Evolutionary conservation across 2,113 vertebrate species (phyloP).

Genomic region (Rhombomys opimus): DNA sequence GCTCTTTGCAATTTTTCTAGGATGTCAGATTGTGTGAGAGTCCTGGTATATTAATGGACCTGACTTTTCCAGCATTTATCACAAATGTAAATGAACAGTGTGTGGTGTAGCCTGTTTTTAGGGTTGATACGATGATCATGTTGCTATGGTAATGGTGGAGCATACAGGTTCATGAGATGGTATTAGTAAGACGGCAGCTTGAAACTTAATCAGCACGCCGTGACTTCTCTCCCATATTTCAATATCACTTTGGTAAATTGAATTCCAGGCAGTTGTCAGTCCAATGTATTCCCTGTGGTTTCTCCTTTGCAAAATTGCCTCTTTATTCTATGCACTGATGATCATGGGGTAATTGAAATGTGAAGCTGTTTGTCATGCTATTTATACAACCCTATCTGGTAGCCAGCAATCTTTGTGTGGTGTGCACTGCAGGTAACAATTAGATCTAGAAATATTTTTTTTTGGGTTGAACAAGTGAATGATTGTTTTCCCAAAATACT

Average conservation of each 20-base stretch:
- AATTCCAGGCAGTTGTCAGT: constrained; percentile 88
- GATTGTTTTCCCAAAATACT: constrained; percentile 56
- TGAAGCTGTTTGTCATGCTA: constrained; percentile 82
- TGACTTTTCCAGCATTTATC: constrained; percentile 76
- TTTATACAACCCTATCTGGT: constrained; percentile 78
- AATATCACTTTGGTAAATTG: constrained; percentile 87
- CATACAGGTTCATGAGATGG: constrained; percentile 82
- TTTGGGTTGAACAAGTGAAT: constrained; percentile 59
- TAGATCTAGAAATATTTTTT: constrained; percentile 77
- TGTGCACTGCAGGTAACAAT: constrained; percentile 72
- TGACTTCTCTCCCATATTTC: constrained; percentile 84
- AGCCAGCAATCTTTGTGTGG: constrained; percentile 74
- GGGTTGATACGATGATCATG: constrained; percentile 82
- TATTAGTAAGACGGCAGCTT: constrained; percentile 84
- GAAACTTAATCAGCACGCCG: constrained; percentile 86
- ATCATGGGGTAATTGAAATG: constrained; percentile 84
- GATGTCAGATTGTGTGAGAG: constrained; percentile 53
- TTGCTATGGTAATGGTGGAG: constrained; percentile 86
- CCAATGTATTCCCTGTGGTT: constrained; percentile 83
- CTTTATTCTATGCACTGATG: constrained; percentile 85
- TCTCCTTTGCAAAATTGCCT: constrained; percentile 82
- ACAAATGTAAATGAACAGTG: constrained; percentile 84
- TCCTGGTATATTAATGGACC: constrained; percentile 74
- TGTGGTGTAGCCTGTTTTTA: constrained; percentile 69
- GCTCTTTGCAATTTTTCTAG: constrained; percentile 57